phyloP scores from a whole-genome alignment of 2,113 vertebrate genomes.

The Salvelinus fontinalis region DNA sequence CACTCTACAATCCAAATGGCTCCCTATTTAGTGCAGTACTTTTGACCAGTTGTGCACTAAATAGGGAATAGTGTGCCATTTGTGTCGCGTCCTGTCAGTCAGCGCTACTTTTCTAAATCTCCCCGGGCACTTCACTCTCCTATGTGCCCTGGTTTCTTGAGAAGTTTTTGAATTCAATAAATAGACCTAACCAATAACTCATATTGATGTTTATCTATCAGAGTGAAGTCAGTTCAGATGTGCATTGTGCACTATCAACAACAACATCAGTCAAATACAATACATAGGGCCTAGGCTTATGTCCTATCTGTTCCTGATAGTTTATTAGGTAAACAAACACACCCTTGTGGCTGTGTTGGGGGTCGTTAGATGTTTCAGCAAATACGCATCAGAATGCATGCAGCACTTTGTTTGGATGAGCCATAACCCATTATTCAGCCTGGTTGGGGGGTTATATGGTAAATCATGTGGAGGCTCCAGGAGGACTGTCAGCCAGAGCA shows the following conservation, averaged over 20 bases:
- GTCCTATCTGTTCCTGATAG: too few relatives aligned
- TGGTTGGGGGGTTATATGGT: slow-evolving; percentile 31
- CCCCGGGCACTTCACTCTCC: background rate
- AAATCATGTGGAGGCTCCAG: slow-evolving; percentile 47
- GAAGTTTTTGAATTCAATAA: background rate
- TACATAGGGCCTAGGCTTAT: too few relatives aligned
- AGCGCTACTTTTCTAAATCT: background rate
- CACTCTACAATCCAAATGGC: background rate
- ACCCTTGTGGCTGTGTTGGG: slow-evolving; percentile 23
- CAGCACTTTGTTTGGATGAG: slow-evolving; percentile 34
- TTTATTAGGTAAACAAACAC: background rate
- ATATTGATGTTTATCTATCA: background rate
- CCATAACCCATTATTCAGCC: slow-evolving; percentile 42
- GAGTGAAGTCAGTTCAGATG: background rate
- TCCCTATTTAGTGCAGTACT: too few relatives aligned
- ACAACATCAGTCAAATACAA: too few relatives aligned
- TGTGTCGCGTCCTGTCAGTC: too few relatives aligned
- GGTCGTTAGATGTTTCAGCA: slow-evolving; percentile 44
- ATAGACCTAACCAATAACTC: background rate
- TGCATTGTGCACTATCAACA: background rate
- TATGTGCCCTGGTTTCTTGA: background rate
- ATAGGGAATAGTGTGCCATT: too few relatives aligned
- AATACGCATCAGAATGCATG: slow-evolving; percentile 38
- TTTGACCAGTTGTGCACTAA: too few relatives aligned
- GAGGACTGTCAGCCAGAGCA: slow-evolving; percentile 39